Evolutionary conservation across 1,140 invertebrate genomes (phyloP).

Genomic region (Trachymyrmex septentrionalis): DNA sequence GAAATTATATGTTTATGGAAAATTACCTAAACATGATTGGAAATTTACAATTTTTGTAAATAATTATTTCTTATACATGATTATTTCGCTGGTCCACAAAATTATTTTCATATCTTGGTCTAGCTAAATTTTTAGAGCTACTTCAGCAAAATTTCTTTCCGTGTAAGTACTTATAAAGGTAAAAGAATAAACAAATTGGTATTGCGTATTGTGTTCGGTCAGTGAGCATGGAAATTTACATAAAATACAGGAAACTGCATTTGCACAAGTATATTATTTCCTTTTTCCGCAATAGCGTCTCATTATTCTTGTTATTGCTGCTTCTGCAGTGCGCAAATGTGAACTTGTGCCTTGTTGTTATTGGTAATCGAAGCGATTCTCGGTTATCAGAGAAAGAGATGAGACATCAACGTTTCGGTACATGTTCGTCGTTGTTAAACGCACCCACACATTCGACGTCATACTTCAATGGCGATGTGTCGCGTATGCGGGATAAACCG

Average conservation of each 20-base stretch:
- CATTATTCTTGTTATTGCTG: not conserved
- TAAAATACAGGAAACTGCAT: not conserved
- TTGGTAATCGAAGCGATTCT: not conserved
- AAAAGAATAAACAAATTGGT: not conserved
- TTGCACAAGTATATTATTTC: not conserved
- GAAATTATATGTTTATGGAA: no score
- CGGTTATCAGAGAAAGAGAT: not conserved
- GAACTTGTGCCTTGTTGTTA: not conserved
- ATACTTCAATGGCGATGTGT: not conserved
- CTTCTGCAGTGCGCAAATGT: not conserved
- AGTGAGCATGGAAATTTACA: not conserved
- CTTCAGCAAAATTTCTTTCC: no score
- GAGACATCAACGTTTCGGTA: not conserved
- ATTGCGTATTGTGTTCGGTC: not conserved
- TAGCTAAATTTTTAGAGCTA: no score
- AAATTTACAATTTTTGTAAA: no score
- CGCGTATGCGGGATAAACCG: not conserved
- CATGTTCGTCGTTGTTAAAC: conserved; percentile 11
- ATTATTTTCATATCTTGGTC: no score
- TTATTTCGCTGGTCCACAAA: no score
- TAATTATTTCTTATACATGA: no score
- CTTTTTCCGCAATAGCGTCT: not conserved
- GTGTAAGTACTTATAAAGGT: not conserved
- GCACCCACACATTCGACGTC: not conserved
- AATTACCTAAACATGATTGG: no score